Percentiles rank a stretch among this genome's conserved stretches.
These are phyloP conservation scores for Willisornis vidua DNA, from an alignment of 2,113 vertebrate species.

Conservation along the genomic window DNA sequence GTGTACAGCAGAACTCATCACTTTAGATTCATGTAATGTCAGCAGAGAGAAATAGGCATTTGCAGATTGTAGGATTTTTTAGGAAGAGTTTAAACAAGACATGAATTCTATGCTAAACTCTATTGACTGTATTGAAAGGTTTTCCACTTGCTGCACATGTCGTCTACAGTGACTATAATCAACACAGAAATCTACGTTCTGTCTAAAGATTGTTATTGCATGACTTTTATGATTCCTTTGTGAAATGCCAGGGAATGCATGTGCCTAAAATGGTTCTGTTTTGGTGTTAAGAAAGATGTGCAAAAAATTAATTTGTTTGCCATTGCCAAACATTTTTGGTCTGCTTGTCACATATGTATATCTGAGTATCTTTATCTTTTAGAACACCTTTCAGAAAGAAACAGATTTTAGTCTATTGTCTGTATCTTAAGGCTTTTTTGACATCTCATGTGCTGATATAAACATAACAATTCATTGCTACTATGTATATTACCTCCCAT, in stretches of 20 bases:
- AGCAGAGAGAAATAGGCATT: not conserved
- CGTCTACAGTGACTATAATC: not conserved
- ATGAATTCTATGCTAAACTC: not conserved
- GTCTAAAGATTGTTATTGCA: not conserved
- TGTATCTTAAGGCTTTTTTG: not conserved
- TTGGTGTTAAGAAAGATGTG: not conserved
- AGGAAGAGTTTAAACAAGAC: not conserved
- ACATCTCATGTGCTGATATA: not conserved
- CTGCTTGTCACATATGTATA: not conserved
- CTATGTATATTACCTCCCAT: not conserved
- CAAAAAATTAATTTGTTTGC: not conserved
- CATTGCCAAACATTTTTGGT: not conserved
- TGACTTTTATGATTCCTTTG: not conserved
- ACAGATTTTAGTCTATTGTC: not conserved
- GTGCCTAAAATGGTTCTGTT: not conserved
- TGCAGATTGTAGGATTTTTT: not conserved
- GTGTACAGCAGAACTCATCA: not conserved
- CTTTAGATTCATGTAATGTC: not conserved
- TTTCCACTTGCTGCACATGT: not conserved
- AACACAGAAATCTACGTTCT: not conserved
- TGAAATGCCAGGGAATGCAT: not conserved
- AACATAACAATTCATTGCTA: not conserved
- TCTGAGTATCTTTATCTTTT: not conserved
- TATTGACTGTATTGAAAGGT: not conserved
- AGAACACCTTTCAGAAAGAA: not conserved